These are phyloP conservation scores for Phrynosoma platyrhinos DNA, from an alignment of 2,113 vertebrate genomes.

Conservation along the genomic window DNA sequence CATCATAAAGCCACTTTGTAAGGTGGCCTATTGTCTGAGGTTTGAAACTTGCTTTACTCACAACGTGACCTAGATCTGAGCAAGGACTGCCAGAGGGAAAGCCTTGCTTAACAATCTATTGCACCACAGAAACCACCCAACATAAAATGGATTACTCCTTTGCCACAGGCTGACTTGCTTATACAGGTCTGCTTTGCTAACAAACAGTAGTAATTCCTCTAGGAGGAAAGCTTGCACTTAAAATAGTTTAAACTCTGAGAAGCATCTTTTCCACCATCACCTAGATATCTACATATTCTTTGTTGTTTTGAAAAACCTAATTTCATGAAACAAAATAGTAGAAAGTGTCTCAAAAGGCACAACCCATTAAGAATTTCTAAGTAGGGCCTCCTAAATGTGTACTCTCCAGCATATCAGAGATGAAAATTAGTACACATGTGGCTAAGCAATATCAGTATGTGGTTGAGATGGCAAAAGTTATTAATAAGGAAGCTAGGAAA, in stretches of 20 bases:
- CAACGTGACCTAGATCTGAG: constrained; percentile 63
- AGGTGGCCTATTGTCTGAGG: constrained; percentile 73
- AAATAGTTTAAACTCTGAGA: constrained; percentile 32
- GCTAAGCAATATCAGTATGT: too few relatives aligned
- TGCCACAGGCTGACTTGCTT: constrained; percentile 69
- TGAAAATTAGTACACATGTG: too few relatives aligned
- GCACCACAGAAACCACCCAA: constrained; percentile 77
- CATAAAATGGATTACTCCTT: constrained; percentile 69
- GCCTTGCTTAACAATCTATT: constrained; percentile 59
- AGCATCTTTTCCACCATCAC: not conserved
- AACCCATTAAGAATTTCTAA: not conserved
- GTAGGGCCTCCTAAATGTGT: not conserved
- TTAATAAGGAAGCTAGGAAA: too few relatives aligned
- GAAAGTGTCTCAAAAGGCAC: not conserved
- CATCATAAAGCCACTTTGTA: constrained; percentile 66
- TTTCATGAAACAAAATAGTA: not conserved
- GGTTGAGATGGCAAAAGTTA: too few relatives aligned
- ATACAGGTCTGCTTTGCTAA: constrained; percentile 67
- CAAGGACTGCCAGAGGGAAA: constrained; percentile 72
- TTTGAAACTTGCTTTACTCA: constrained; percentile 73
- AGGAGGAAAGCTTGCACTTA: constrained; percentile 30
- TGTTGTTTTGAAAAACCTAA: not conserved
- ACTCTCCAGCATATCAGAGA: too few relatives aligned
- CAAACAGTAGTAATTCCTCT: constrained; percentile 58
- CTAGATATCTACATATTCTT: not conserved